Evolutionary conservation across 2,888 invertebrate genomes (phyloP).

Genomic region (Galerucella calmariensis): DNA sequence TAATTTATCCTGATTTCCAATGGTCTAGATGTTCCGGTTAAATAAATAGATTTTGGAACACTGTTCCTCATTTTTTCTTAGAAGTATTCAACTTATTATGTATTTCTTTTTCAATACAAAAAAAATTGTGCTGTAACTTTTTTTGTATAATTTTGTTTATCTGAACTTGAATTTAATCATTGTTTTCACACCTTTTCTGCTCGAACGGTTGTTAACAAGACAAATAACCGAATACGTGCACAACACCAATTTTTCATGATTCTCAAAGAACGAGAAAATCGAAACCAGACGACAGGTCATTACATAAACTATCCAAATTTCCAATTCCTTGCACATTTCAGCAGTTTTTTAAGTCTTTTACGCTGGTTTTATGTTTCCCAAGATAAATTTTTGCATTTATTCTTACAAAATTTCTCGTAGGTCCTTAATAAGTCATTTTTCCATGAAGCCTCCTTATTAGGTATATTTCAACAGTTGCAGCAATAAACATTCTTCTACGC

Average conservation of each 20-base stretch:
- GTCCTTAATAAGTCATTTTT: background rate
- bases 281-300: constrained; percentile 23
- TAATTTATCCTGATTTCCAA: too few relatives aligned
- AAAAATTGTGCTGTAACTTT: too few relatives aligned
- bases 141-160: background rate
- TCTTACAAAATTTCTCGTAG: background rate
- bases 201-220: background rate
- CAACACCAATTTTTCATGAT: constrained; percentile 14
- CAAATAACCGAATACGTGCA: constrained; percentile 4
- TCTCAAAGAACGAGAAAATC: constrained; percentile 9
- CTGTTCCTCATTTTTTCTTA: too few relatives aligned
- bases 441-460: background rate
- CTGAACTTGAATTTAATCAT: background rate
- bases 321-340: constrained; percentile 22
- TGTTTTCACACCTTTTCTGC: constrained; percentile 7
- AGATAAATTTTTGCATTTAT: constrained; percentile 6
- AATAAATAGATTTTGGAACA: too few relatives aligned
- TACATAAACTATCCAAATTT: constrained; percentile 22
- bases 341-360: constrained; percentile 18
- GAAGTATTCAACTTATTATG: too few relatives aligned
- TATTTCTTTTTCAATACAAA: too few relatives aligned
- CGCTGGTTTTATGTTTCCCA: constrained; percentile 1
- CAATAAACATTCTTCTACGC: too few relatives aligned
- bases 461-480: background rate
- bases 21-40: too few relatives aligned